phyloP scores from a whole-genome alignment of 2,113 vertebrate species.

The Micromys minutus region DNA sequence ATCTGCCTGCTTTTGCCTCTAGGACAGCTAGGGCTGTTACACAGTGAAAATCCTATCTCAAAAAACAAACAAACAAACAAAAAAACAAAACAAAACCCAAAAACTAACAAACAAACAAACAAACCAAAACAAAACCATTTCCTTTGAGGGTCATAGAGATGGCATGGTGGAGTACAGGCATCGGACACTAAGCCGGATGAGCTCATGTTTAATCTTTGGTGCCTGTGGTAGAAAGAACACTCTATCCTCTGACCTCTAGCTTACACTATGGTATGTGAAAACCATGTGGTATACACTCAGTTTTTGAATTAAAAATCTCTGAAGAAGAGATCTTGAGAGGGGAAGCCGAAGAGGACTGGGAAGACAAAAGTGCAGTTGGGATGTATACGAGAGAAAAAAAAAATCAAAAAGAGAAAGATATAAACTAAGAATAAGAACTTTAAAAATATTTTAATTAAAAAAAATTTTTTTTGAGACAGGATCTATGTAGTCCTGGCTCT shows the following conservation, averaged over 20 bases:
- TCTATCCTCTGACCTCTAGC: not conserved
- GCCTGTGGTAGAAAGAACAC: not conserved
- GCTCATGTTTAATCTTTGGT: not conserved
- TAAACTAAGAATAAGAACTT: too few relatives aligned
- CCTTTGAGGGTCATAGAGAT: not conserved
- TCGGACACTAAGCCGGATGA: not conserved
- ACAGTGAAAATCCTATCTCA: not conserved
- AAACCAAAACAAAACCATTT: not conserved
- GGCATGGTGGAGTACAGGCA: not conserved
- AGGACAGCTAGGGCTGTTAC: not conserved
- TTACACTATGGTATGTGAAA: not conserved
- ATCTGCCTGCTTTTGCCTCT: not conserved
- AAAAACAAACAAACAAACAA: not conserved
- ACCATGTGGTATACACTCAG: too few relatives aligned
- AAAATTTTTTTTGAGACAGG: not conserved
- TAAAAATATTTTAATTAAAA: too few relatives aligned
- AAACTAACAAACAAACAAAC: too few relatives aligned
- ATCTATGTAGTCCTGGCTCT: not conserved
- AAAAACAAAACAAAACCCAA: too few relatives aligned
- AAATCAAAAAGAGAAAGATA: too few relatives aligned
- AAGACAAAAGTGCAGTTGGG: too few relatives aligned
- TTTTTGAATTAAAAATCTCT: too few relatives aligned
- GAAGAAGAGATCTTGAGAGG: too few relatives aligned
- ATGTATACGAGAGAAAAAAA: too few relatives aligned
- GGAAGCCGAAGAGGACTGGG: too few relatives aligned